These are phyloP conservation scores for Pluvianellus socialis DNA, from an alignment of 2,113 vertebrate genomes.

Conservation along the genomic window DNA sequence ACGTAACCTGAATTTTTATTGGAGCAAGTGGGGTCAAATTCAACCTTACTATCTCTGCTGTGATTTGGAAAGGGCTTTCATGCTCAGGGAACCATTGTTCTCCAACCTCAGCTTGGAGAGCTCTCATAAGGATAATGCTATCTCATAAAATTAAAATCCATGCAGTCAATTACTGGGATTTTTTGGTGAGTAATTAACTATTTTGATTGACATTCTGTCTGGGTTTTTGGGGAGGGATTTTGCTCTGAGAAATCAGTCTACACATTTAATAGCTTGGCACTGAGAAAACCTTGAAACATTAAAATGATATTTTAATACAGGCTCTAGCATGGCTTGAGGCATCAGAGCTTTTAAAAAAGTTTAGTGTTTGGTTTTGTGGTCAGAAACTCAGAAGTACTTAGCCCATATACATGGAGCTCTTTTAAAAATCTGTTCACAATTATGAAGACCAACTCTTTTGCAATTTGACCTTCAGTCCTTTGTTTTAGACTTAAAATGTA, in stretches of 20 bases:
- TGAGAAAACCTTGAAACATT: slow-evolving; percentile 34
- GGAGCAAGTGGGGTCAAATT: background rate
- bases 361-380: slow-evolving; percentile 5
- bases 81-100: slow-evolving; percentile 7
- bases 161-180: slow-evolving; percentile 18
- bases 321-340: background rate
- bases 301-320: slow-evolving; percentile 12
- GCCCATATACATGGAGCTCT: background rate
- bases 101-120: background rate
- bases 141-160: slow-evolving; percentile 57
- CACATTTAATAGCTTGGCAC: slow-evolving; percentile 29
- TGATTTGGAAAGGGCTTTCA: slow-evolving; percentile 10
- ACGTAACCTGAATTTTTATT: background rate
- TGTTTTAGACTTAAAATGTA: background rate
- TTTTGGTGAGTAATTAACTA: slow-evolving; percentile 38
- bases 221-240: slow-evolving; percentile 3
- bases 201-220: slow-evolving; percentile 41
- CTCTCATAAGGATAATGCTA: background rate
- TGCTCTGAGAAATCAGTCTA: slow-evolving; percentile 14
- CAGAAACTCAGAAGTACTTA: background rate
- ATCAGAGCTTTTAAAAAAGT: background rate
- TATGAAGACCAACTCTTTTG: background rate
- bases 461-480: background rate
- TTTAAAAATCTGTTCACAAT: slow-evolving; percentile 10
- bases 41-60: background rate